phyloP scores from a whole-genome alignment of 2,888 invertebrate species.

The Periphyllus acericola region DNA sequence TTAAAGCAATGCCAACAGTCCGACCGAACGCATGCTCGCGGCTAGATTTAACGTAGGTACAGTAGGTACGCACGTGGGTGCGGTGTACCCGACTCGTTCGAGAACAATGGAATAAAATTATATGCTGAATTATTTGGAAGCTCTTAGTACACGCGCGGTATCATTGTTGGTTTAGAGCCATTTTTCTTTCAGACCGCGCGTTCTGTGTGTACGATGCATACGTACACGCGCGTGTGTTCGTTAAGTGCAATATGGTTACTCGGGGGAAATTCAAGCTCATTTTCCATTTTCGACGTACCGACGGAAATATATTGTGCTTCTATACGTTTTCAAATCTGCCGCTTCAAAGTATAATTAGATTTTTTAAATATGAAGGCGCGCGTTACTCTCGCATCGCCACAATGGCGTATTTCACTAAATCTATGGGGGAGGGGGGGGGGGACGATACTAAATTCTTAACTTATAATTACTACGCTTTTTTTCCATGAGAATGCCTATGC shows the following conservation, averaged over 20 bases:
- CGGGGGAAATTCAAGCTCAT: constrained; percentile 34
- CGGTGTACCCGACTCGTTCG: not conserved
- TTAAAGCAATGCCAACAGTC: not conserved
- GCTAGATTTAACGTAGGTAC: not conserved
- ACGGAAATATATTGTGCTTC: not conserved
- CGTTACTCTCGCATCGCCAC: too few species aligned
- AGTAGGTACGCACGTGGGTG: not conserved
- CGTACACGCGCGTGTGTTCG: not conserved
- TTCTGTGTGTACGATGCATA: not conserved
- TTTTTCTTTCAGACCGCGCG: not conserved
- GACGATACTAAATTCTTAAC: too few species aligned
- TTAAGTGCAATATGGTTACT: constrained; percentile 29
- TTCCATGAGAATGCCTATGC: too few species aligned
- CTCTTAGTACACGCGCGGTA: not conserved
- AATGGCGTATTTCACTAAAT: too few species aligned
- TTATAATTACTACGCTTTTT: too few species aligned
- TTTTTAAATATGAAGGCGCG: not conserved
- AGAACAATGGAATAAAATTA: constrained; percentile 13
- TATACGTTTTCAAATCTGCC: constrained; percentile 12
- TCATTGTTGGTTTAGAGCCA: not conserved
- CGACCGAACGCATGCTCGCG: not conserved
- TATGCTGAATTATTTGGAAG: constrained; percentile 34
- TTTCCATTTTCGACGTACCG: constrained; percentile 24
- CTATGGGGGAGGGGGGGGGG: too few species aligned
- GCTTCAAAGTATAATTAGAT: not conserved